Base-by-base conservation (phyloP, 2,888 invertebrate species). In the Pelosia muscerda region DNA sequence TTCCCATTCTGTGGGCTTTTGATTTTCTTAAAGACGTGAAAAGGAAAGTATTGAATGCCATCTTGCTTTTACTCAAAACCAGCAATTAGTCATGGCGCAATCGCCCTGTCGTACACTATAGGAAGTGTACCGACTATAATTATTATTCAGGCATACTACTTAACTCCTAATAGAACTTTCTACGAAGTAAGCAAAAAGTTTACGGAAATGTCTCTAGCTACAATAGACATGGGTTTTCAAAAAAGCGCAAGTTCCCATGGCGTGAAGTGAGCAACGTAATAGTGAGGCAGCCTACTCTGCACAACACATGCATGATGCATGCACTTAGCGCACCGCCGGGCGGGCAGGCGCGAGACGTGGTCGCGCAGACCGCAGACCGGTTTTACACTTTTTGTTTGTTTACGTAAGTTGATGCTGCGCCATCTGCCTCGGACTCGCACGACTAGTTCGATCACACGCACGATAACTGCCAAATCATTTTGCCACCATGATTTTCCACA, bases 221-320 rank as follows among this genome's bases (percentile, higher is more conserved):
- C 83, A 84, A 83, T 83, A 62, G 75, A 67, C 69, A 42, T 68
- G 64, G 73, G 71, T 68, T 75, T 69, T 78, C 79, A 80, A 84
- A 88, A 86, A 89, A 87, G 62, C 58, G 58, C 78, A 76, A 69
- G 69, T 81, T 88, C 85, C 79, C 87, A 85, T 70, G 69, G 62
- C 68, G 71, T 73, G 64, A 84, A 69, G 82, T 80, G 83, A 80
- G 76, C 74, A 61, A n/a, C 38, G 34, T 65, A 55, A 19, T 28
- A 34, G 34, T 28, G 63, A 59, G 66, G 62, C 71, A 53, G 42
- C 66, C 63, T 63, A 66, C 25, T 25, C 57, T 25, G 31, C 49
- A 62, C 28, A 53, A n/a, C n/a, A n/a, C n/a, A n/a, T n/a, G n/a
- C n/a, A n/a, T n/a, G n/a, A n/a, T 57, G 57, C 42, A 54, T 64